Evolutionary conservation across 2,113 vertebrate species (phyloP), one percentile per base, ranked within the genome.

Genomic region (Nycticryphes semicollaris): DNA sequence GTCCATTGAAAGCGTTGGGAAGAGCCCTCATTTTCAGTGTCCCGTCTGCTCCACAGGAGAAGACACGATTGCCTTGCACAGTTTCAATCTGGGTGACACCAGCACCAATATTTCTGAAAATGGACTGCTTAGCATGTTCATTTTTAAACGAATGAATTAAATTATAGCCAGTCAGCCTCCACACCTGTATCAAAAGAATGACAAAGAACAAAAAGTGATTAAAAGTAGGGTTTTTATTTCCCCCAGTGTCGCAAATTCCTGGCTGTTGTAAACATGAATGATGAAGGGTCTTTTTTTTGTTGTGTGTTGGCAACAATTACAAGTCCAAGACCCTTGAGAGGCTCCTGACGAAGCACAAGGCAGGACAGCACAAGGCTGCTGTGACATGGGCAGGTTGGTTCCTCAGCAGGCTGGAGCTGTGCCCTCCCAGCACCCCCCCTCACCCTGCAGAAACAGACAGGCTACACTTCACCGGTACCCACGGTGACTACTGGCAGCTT

Each of bases 41-140:
- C 92, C 99, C 99, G 35, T 99, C 99, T 10, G 99, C 99, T 57
- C 99, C 99, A 64, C 99, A 99, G 96, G 99, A 99, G 98, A 99
- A 99, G 97, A 99, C 98, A 66, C 99, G 99, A 94, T 98, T 99
- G 53, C 98, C 98, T 20, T 98, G 98, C 57, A 97, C 97, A 14
- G 99, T 99, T 96, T 99, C 99, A 68, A 99, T 98, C 97, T 99
- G 98, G 98, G 98, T 99, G 90, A 99, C 99, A 4, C 99, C 99
- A 14, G 99, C 99, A 39, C 99, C 99, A 19, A 99, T 99, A 96
- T 99, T 99, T 84, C 99, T 98, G 98, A 99, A 99, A 97, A 99
- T 99, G 87, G 99, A 99, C 97, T 99, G 99, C 95, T 99, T 99
- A 79, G 99, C 98, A 9, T 99, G 99, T 81, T 99, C 99, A 0